Conservation (phyloP, 2,113 vertebrate genomes). For the Pteropus alecto region DNA sequence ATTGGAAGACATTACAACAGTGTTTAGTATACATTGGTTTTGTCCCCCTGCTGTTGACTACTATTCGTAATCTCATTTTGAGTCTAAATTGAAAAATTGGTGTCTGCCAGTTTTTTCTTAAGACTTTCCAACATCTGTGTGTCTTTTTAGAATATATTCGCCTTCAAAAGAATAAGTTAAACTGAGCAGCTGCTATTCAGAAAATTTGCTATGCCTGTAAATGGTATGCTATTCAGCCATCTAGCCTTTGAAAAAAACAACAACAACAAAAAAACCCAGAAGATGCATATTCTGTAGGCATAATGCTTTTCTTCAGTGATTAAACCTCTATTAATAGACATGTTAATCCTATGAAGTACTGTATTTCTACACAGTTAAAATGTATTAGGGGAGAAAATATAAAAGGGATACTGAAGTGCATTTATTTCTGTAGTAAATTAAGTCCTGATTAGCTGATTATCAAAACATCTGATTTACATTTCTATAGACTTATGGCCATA, state of each 20-base stretch:
- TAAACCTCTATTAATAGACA: constrained; percentile 82
- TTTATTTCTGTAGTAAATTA: constrained; percentile 83
- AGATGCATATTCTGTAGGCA: constrained; percentile 56
- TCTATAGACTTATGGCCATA: constrained; percentile 83
- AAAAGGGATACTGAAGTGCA: constrained; percentile 80
- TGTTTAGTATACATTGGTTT: not conserved
- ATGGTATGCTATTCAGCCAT: constrained; percentile 74
- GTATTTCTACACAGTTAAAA: constrained; percentile 84
- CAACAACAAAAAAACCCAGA: constrained; percentile 36
- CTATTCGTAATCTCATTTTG: constrained; percentile 29
- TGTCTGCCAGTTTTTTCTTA: constrained; percentile 35
- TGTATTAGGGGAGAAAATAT: constrained; percentile 80
- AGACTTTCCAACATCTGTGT: constrained; percentile 11
- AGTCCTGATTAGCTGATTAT: constrained; percentile 85
- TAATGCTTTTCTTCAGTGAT: constrained; percentile 76
- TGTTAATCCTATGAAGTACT: constrained; percentile 84
- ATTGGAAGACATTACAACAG: not conserved
- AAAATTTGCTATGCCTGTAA: constrained; percentile 67
- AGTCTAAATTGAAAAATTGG: constrained; percentile 36
- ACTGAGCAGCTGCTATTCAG: constrained; percentile 79
- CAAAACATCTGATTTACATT: constrained; percentile 89
- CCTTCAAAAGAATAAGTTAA: constrained; percentile 66
- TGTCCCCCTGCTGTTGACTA: not conserved
- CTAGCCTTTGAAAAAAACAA: constrained; percentile 72
- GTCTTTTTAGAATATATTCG: constrained; percentile 23